Percentiles rank a stretch among this genome's conserved stretches.
Evolutionary conservation across 2,888 invertebrate genomes (phyloP).

Genomic region (Ferrisia virgata): DNA sequence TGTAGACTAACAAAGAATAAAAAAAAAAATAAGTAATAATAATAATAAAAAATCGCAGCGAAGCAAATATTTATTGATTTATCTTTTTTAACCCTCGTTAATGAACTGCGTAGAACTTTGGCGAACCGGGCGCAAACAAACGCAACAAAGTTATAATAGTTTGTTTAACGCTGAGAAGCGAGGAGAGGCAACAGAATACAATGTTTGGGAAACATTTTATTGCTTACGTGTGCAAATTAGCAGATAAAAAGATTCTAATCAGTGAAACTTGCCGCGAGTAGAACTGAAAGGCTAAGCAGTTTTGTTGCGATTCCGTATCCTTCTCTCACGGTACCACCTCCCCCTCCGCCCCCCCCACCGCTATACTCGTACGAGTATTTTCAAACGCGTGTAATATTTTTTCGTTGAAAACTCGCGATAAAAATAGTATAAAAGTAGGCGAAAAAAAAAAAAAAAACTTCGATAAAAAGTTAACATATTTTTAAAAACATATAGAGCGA

Average conservation of each 20-base stretch:
- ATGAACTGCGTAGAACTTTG: conserved; percentile 7
- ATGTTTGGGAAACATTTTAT: conserved; percentile 9
- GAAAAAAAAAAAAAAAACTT: too few species aligned
- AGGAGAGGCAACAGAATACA: background rate
- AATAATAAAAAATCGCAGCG: conserved; percentile 9
- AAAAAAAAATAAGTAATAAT: too few species aligned
- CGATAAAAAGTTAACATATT: too few species aligned
- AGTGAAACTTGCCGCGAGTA: background rate
- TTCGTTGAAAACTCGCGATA: too few species aligned
- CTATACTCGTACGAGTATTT: too few species aligned
- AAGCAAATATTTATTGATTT: conserved; percentile 32
- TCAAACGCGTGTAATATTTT: too few species aligned
- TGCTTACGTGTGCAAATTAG: conserved; percentile 4
- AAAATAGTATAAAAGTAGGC: too few species aligned
- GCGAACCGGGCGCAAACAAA: background rate
- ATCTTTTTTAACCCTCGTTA: conserved; percentile 49
- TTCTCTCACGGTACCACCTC: too few species aligned
- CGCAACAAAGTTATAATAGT: background rate
- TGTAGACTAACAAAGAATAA: background rate
- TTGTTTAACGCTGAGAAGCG: background rate
- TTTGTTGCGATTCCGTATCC: background rate
- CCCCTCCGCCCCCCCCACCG: background rate
- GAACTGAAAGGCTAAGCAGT: background rate
- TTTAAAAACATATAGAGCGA: too few species aligned
- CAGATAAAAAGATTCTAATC: conserved; percentile 3